These are phyloP conservation scores for Knipowitschia caucasica DNA, from an alignment of 2,797 vertebrate genomes.

Conservation along the genomic window DNA sequence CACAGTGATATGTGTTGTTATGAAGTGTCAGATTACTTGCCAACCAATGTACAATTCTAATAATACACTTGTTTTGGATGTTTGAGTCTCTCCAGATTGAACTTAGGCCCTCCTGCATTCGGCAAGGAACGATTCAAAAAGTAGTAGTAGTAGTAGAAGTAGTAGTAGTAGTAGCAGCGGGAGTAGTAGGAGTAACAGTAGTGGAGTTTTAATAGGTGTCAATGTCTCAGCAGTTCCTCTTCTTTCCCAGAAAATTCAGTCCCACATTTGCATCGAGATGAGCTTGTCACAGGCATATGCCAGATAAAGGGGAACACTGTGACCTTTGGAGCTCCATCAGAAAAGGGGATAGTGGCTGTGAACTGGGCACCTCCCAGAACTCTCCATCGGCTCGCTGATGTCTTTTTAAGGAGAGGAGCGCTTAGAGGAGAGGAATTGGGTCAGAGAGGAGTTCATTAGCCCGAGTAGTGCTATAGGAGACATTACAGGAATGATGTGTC, in stretches of 20 bases:
- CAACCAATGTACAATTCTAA: no score
- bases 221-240: no score
- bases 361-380: conserved; percentile 20
- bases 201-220: no score
- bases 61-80: no score
- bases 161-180: background rate
- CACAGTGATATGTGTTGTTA: no score
- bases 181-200: background rate
- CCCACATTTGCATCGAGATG: conserved; percentile 2
- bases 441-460: conserved; percentile 20
- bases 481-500: conserved; percentile 6
- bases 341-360: conserved; percentile 21
- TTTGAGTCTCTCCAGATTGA: no score
- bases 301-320: conserved; percentile 41
- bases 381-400: conserved; percentile 10
- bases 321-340: conserved; percentile 40
- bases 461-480: background rate
- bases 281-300: conserved; percentile 19
- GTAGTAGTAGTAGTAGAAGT: background rate
- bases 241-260: background rate
- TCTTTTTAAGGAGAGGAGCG: conserved; percentile 19
- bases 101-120: no score
- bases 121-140: no score
- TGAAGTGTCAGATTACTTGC: no score
- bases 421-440: conserved; percentile 4